Conservation (phyloP, 2,113 vertebrate species). For the Etheostoma spectabile region DNA sequence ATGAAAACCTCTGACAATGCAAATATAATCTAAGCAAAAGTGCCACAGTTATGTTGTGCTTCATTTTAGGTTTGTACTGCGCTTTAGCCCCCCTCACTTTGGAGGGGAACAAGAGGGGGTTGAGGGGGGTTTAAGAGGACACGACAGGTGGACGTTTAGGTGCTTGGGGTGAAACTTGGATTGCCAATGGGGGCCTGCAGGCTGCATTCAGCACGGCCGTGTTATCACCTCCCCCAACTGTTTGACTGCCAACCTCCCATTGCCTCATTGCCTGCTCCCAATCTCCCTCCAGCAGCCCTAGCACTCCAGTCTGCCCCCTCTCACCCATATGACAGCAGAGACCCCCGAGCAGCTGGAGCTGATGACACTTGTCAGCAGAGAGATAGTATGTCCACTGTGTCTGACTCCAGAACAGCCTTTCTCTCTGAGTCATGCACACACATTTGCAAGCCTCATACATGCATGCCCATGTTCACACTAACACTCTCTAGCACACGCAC, state of each 20-base stretch:
- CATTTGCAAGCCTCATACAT: constrained; percentile 50
- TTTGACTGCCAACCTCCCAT: constrained; percentile 56
- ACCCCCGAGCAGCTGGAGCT: constrained; percentile 68
- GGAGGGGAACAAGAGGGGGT: constrained; percentile 15
- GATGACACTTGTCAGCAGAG: constrained; percentile 78
- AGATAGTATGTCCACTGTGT: constrained; percentile 65
- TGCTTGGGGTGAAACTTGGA: constrained; percentile 66
- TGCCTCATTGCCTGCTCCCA: constrained; percentile 15
- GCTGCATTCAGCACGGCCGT: constrained; percentile 64
- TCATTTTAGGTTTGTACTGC: constrained; percentile 67
- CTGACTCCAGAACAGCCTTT: constrained; percentile 57
- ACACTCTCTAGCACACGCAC: constrained; percentile 1
- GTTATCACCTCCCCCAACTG: constrained; percentile 67
- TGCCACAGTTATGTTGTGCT: constrained; percentile 67
- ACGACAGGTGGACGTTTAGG: constrained; percentile 68
- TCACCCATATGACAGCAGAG: constrained; percentile 62
- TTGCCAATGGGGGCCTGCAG: constrained; percentile 59
- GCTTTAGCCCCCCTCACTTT: constrained; percentile 32
- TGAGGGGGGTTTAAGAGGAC: constrained; percentile 54
- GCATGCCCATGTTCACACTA: constrained; percentile 42
- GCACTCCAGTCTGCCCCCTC: constrained; percentile 55
- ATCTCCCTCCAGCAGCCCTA: constrained; percentile 41
- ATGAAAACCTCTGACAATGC: constrained; percentile 77
- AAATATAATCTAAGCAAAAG: constrained; percentile 79
- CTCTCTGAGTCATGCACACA: constrained; percentile 46